Conservation (phyloP, 2,888 invertebrate species). For the Brenthis hecate region DNA sequence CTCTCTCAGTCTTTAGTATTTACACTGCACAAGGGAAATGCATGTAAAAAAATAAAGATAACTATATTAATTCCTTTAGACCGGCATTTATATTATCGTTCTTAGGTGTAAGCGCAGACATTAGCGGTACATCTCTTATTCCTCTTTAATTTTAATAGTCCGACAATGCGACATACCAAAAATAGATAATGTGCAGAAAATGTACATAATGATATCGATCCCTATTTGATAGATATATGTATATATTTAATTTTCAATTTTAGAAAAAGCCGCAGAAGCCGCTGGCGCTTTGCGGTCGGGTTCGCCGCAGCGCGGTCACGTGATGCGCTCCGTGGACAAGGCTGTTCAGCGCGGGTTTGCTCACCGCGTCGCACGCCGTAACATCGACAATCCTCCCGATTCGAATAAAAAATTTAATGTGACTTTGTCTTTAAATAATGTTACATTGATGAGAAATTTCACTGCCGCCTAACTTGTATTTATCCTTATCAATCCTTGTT, state of each 20-base stretch:
- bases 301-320: slow-evolving; percentile 39
- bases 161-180: too few relatives aligned
- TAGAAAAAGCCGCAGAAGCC: slow-evolving; percentile 58
- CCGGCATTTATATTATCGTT: too few relatives aligned
- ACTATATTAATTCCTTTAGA: too few relatives aligned
- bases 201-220: too few relatives aligned
- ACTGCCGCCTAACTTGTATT: slow-evolving; percentile 4
- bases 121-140: too few relatives aligned
- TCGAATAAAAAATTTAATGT: slow-evolving; percentile 44
- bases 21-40: too few relatives aligned
- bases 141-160: too few relatives aligned
- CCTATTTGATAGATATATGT: too few relatives aligned
- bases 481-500: not conserved
- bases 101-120: too few relatives aligned
- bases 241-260: slow-evolving; percentile 26
- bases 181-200: too few relatives aligned
- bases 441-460: slow-evolving; percentile 21
- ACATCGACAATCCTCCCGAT: slow-evolving; percentile 44
- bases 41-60: too few relatives aligned
- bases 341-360: slow-evolving; percentile 56
- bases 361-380: slow-evolving; percentile 53
- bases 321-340: slow-evolving; percentile 57
- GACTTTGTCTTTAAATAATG: slow-evolving; percentile 10
- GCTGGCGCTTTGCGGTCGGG: slow-evolving; percentile 54
- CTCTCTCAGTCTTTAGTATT: too few relatives aligned